Percentiles rank a stretch among this genome's conserved stretches.
Evolutionary conservation across 53 echinoderm and acorn worm genomes (phyloP).

Genomic region (Paracentrotus lividus): DNA sequence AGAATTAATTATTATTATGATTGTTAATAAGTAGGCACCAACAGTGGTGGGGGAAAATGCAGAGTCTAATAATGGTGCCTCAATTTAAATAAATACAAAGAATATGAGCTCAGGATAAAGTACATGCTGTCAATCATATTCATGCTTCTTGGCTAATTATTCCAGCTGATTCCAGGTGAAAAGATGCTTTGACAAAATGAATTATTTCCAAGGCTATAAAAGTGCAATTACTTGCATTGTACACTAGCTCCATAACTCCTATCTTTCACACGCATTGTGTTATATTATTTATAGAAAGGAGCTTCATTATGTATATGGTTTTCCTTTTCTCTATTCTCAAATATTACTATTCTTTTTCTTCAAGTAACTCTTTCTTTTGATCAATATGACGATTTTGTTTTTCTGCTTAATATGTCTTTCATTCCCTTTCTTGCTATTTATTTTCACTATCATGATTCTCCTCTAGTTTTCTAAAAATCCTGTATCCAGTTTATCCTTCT

Average conservation of each 20-base stretch:
- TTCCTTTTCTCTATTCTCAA: background rate
- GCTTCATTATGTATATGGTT: background rate
- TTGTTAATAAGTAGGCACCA: too few species aligned
- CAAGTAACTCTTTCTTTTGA: background rate
- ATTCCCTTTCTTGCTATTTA: background rate
- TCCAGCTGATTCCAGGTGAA: slow-evolving; percentile 3
- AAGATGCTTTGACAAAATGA: slow-evolving; percentile 26
- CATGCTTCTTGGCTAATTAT: background rate
- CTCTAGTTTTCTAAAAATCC: too few species aligned
- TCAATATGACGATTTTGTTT: background rate
- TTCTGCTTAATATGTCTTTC: background rate
- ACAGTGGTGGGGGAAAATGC: too few species aligned
- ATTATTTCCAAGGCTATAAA: slow-evolving; percentile 1
- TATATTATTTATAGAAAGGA: too few species aligned
- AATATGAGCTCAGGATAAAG: background rate
- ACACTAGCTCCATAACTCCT: background rate
- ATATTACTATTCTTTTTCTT: background rate
- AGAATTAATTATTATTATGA: too few species aligned
- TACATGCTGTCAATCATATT: background rate
- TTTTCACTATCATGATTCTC: too few species aligned
- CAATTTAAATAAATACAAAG: background rate
- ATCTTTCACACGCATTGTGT: too few species aligned
- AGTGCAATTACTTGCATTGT: background rate
- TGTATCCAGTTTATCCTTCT: too few species aligned
- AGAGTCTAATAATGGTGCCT: background rate